A percentile compares a stretch with the other conserved stretches of the same genome.
phyloP scores from a whole-genome alignment of 1,140 invertebrate species.

The Trachymyrmex septentrionalis region DNA sequence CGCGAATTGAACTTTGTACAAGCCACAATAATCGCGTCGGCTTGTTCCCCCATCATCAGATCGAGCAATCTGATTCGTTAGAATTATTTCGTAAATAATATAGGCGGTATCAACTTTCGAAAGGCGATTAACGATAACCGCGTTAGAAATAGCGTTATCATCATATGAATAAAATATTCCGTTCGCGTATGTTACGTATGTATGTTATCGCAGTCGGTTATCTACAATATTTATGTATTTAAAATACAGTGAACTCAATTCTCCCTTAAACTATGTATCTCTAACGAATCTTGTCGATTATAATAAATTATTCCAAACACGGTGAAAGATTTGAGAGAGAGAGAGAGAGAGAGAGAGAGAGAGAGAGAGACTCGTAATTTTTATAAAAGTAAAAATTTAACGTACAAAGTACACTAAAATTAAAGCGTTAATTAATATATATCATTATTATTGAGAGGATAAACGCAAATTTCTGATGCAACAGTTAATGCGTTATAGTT shows the following conservation, averaged over 20 bases:
- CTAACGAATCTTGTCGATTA: not conserved
- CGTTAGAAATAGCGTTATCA: slow-evolving; percentile 34
- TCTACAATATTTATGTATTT: not conserved
- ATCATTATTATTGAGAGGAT: not conserved
- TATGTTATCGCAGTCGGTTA: not conserved
- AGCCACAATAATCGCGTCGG: slow-evolving; percentile 40
- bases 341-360: not conserved
- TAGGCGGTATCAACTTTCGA: not conserved
- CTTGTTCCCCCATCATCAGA: not conserved
- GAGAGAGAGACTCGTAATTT: not conserved
- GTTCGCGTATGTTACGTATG: not conserved
- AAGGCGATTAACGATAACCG: slow-evolving; percentile 5
- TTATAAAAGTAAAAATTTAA: slow-evolving; percentile 1
- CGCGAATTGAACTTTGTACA: slow-evolving; percentile 45
- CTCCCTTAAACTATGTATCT: not conserved
- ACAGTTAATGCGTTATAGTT: slow-evolving; percentile 27
- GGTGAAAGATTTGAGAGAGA: not conserved
- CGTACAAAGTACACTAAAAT: not conserved
- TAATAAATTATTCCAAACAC: slow-evolving; percentile 3
- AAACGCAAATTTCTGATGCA: not conserved
- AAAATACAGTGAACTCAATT: not conserved
- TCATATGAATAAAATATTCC: slow-evolving; percentile 12
- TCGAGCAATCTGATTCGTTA: slow-evolving; percentile 4
- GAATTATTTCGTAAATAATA: slow-evolving; percentile 47
- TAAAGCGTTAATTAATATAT: slow-evolving; percentile 2